Percentiles rank a stretch among this genome's conserved stretches.
phyloP scores from a whole-genome alignment of 2,797 vertebrate species.

The Heliangelus exortis region DNA sequence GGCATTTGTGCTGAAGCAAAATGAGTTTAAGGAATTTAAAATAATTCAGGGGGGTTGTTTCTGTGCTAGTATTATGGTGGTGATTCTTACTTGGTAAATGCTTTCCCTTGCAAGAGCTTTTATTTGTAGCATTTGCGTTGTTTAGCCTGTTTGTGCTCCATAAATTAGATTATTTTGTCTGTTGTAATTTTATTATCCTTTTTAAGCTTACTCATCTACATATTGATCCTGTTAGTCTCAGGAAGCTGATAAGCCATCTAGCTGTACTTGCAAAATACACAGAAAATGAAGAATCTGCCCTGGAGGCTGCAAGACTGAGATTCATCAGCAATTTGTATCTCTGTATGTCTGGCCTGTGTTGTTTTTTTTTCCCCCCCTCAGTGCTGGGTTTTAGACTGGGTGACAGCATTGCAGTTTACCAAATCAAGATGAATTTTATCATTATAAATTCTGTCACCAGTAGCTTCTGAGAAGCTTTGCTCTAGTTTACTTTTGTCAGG shows the following conservation, averaged over 20 bases:
- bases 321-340: neutral
- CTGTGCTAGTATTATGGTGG: neutral
- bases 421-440: neutral
- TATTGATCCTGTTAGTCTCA: slow-evolving; percentile 21
- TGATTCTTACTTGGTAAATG: neutral
- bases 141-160: neutral
- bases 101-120: neutral
- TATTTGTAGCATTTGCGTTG: neutral
- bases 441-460: neutral
- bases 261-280: slow-evolving; percentile 4
- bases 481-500: slow-evolving; percentile 12
- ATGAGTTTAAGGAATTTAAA: neutral
- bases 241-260: slow-evolving; percentile 24
- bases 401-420: neutral
- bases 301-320: neutral
- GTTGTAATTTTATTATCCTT: slow-evolving; percentile 18
- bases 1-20: neutral
- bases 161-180: slow-evolving; percentile 34
- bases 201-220: slow-evolving; percentile 26
- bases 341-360: neutral
- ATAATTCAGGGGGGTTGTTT: neutral
- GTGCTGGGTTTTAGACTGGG: neutral
- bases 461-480: neutral
- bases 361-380: neutral
- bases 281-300: slow-evolving; percentile 16